Base-by-base conservation (phyloP, 1,140 invertebrate species). In the Philopotamus ludificatus region DNA sequence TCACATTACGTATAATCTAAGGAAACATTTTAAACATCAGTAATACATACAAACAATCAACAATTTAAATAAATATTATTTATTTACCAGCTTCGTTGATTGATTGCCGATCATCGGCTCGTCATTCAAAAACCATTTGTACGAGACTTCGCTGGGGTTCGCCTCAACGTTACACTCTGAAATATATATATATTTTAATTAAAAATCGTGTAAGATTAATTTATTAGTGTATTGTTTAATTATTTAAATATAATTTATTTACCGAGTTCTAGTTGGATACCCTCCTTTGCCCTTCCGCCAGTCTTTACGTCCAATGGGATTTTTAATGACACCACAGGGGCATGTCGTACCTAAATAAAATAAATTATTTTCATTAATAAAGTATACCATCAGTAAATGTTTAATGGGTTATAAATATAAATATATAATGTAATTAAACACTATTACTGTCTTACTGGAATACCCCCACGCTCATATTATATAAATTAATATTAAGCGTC, bases 121-220 rank as follows among this genome's bases (percentile, higher is more conserved):
- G 71, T 89, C 86, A 73, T 89, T 88, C 72, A 89, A 83, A 74
- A 81, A 88, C 87, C 87, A 89, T 63, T 84, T 85, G 80, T 90
- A 92, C 21, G 82, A 83, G 54, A 90, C 82, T 65, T 86, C 80
- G 15, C 81, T 76, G n/a, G 91, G 91, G 83, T 93, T 93, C 53
- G 88, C 90, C 65, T 89, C 84, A 10, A 88, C 89, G 49, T 83
- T 79, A 75, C 91, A 93, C 69, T 81, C 84, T 70, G 62, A 67
- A 73, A 51, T 47, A 49, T 4, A 55, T 44, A 42, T 45, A 7
- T 49, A 45, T 16, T 15, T 10, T 16, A 39, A 41, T 34, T 57
- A 15, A 57, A 10, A 53, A 22, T 8, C 16, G 12, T 22, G 9
- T 9, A 9, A 53, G 10, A 53, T 41, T 20, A 12, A 59, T 44